Evolutionary conservation across 2,888 invertebrate species (phyloP).

Genomic region (Mesorhabditis spiculigera): DNA sequence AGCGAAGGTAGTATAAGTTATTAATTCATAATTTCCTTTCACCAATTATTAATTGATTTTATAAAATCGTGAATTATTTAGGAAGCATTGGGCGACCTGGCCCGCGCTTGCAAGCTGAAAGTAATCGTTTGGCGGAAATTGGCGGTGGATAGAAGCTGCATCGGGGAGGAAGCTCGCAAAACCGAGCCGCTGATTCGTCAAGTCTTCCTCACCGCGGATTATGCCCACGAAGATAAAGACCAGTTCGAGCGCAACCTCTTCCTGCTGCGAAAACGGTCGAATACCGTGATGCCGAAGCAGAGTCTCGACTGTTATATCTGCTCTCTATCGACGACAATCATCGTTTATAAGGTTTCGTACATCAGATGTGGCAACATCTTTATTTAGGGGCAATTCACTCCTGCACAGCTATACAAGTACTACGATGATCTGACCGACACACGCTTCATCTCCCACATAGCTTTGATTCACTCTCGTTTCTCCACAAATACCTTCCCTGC

Average conservation of each 20-base stretch:
- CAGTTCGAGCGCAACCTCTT: constrained; percentile 72
- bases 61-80: constrained; percentile 63
- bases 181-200: constrained; percentile 94
- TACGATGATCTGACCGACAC: constrained; percentile 67
- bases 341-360: constrained; percentile 80
- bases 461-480: constrained; percentile 94
- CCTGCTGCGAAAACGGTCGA: constrained; percentile 85
- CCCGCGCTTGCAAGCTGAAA: constrained; percentile 74
- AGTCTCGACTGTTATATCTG: constrained; percentile 90
- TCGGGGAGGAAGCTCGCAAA: constrained; percentile 88
- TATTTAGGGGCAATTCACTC: background rate
- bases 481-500: constrained; percentile 99
- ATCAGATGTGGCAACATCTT: background rate
- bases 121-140: constrained; percentile 91
- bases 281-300: constrained; percentile 79
- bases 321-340: constrained; percentile 80
- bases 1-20: constrained; percentile 35
- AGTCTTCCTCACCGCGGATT: constrained; percentile 68
- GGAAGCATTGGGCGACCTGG: constrained; percentile 75
- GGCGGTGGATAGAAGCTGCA: constrained; percentile 78
- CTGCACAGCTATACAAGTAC: constrained; percentile 76
- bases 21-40: background rate
- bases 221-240: constrained; percentile 66
- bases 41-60: constrained; percentile 48
- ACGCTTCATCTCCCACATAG: constrained; percentile 84